Conservation (phyloP, 2,797 vertebrate species). For the Rhinatrema bivittatum region DNA sequence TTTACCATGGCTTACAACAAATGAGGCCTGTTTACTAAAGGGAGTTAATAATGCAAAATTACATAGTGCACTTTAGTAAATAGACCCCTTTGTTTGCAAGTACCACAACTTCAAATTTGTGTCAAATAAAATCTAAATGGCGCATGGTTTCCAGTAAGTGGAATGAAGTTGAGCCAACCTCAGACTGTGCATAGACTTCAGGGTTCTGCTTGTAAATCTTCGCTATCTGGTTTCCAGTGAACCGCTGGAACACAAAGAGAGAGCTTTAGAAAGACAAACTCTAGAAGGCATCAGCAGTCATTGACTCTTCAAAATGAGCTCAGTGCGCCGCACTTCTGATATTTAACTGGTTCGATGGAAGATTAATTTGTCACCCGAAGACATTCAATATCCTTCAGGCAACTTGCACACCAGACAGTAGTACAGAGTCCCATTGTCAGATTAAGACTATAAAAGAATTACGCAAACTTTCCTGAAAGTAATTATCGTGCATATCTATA, state of each 20-base stretch:
- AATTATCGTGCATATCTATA: no score
- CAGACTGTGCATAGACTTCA: conserved; percentile 60
- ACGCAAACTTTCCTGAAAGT: no score
- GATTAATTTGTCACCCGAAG: no score
- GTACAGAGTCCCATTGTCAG: conserved; percentile 32
- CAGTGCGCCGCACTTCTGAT: conserved; percentile 17
- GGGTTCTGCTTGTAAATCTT: conserved; percentile 70
- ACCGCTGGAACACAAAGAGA: conserved; percentile 68
- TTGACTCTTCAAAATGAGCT: conserved; percentile 31
- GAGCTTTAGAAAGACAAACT: conserved; percentile 40
- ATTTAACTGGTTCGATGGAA: conserved; percentile 26
- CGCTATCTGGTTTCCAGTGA: conserved; percentile 91
- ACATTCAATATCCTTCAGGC: conserved; percentile 20
- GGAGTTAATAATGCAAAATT: no score
- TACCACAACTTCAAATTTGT: no score
- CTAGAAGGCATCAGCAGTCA: conserved; percentile 40
- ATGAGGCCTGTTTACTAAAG: no score
- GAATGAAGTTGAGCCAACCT: conserved; percentile 78
- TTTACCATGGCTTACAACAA: no score
- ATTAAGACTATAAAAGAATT: no score
- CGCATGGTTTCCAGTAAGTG: no score
- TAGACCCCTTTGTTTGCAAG: no score
- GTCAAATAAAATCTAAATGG: no score
- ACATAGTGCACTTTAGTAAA: no score
- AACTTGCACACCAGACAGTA: conserved; percentile 21